Conservation (phyloP, 2,888 invertebrate species). For the Phoenoteleia sp. region DNA sequence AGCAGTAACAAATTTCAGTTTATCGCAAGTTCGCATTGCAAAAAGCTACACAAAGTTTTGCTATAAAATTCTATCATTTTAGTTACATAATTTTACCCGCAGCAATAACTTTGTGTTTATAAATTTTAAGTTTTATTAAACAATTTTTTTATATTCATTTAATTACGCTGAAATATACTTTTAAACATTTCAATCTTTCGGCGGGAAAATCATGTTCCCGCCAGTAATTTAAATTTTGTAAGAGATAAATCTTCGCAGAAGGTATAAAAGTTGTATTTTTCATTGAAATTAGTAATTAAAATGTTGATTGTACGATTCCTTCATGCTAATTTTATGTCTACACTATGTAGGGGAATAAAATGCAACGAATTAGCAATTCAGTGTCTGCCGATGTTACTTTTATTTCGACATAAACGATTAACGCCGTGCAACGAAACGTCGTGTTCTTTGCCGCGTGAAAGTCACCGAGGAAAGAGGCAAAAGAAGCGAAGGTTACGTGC, state of each 20-base stretch:
- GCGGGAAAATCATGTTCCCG: neutral
- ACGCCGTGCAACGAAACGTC: slow-evolving; percentile 77
- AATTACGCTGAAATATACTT: too few relatives aligned
- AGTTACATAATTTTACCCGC: too few relatives aligned
- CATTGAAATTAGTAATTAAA: neutral
- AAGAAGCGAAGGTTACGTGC: slow-evolving; percentile 73
- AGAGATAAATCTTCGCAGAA: too few relatives aligned
- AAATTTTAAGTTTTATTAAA: too few relatives aligned
- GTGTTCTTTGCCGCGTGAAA: slow-evolving; percentile 70
- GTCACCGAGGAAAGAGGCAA: slow-evolving; percentile 68
- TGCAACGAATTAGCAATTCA: slow-evolving; percentile 3
- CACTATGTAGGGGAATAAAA: neutral
- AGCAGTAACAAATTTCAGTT: slow-evolving; percentile 6
- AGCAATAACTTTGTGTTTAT: too few relatives aligned
- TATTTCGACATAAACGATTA: slow-evolving; percentile 78
- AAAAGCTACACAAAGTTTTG: too few relatives aligned
- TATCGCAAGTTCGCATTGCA: too few relatives aligned
- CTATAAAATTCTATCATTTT: too few relatives aligned
- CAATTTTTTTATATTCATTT: too few relatives aligned
- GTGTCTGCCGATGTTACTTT: slow-evolving; percentile 35
- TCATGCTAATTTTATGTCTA: neutral
- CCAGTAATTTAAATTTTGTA: neutral
- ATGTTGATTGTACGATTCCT: neutral
- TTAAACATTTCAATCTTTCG: neutral
- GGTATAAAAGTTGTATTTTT: too few relatives aligned